phyloP scores from a whole-genome alignment of 2,888 invertebrate species.

The Scaeva pyrastri region DNA sequence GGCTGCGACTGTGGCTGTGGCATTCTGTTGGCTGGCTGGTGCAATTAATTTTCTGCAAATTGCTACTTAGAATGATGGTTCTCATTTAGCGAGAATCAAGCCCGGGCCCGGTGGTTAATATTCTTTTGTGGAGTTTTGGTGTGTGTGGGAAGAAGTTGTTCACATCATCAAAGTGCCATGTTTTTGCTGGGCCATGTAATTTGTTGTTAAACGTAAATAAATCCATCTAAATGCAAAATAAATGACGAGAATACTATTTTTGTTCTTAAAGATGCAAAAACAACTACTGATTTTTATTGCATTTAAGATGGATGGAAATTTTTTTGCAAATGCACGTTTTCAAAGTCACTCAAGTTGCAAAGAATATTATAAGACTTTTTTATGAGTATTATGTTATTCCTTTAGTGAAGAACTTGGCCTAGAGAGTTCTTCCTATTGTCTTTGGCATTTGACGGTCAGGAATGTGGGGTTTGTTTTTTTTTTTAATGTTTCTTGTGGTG shows the following conservation, averaged over 20 bases:
- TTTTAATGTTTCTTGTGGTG: too few relatives aligned
- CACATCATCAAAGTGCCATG: slow-evolving; percentile 16
- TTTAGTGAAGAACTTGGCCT: slow-evolving; percentile 38
- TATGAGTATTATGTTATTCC: slow-evolving; percentile 23
- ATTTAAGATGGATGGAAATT: slow-evolving; percentile 55
- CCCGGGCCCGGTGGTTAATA: slow-evolving; percentile 30
- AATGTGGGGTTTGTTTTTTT: not conserved
- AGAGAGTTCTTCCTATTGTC: slow-evolving; percentile 3
- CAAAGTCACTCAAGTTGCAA: slow-evolving; percentile 10
- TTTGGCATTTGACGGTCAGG: not conserved
- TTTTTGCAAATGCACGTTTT: slow-evolving; percentile 44
- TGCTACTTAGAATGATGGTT: slow-evolving; percentile 72
- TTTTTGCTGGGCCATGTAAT: slow-evolving; percentile 27
- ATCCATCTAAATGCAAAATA: slow-evolving; percentile 66
- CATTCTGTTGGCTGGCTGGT: slow-evolving; percentile 46
- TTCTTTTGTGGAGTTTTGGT: slow-evolving; percentile 15
- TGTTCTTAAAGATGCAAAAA: slow-evolving; percentile 34
- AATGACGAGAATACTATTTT: slow-evolving; percentile 53
- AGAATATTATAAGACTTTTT: not conserved
- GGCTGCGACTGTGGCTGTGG: slow-evolving; percentile 37
- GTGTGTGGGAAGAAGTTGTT: slow-evolving; percentile 49
- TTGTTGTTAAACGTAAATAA: slow-evolving; percentile 54
- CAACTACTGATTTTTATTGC: slow-evolving; percentile 17
- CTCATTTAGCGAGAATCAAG: slow-evolving; percentile 67
- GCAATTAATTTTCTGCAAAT: slow-evolving; percentile 75